Evolutionary conservation across 1,140 invertebrate species (phyloP).

Genomic region (Dinoponera quadriceps): DNA sequence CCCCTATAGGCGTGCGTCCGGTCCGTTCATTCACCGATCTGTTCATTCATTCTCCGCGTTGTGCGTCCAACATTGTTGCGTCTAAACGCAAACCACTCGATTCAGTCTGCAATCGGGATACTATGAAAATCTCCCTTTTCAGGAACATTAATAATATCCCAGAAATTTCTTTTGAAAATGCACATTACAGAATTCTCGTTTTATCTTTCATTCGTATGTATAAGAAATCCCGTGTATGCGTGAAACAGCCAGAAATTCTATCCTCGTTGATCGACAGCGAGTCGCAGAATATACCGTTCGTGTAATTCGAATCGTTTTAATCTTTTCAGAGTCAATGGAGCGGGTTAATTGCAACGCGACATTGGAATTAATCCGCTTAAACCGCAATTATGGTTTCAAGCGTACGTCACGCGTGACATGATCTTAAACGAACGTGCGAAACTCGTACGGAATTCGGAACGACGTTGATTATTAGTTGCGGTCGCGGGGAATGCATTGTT

Average conservation of each 20-base stretch:
- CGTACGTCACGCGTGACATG: neutral
- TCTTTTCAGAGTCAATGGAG: neutral
- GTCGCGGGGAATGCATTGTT: neutral
- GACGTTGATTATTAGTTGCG: slow-evolving; percentile 3
- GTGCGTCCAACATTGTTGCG: slow-evolving; percentile 15
- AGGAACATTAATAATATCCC: too few relatives aligned
- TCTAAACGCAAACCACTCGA: slow-evolving; percentile 32
- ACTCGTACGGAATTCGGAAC: neutral
- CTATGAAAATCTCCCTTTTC: slow-evolving; percentile 5
- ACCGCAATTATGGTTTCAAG: neutral
- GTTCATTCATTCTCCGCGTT: slow-evolving; percentile 64
- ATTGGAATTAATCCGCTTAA: neutral
- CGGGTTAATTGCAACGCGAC: neutral
- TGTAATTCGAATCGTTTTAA: slow-evolving; percentile 1
- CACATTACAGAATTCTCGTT: neutral
- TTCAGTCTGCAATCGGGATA: slow-evolving; percentile 4
- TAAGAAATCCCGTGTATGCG: neutral
- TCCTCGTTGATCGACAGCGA: neutral
- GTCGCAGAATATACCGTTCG: too few relatives aligned
- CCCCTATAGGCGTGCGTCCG: slow-evolving; percentile 41
- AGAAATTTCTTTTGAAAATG: neutral
- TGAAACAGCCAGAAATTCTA: neutral
- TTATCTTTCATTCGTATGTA: neutral
- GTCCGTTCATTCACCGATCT: slow-evolving; percentile 71
- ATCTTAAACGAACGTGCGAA: neutral